Conservation (phyloP, 2,797 vertebrate species). For the Pantherophis vulpinus region DNA sequence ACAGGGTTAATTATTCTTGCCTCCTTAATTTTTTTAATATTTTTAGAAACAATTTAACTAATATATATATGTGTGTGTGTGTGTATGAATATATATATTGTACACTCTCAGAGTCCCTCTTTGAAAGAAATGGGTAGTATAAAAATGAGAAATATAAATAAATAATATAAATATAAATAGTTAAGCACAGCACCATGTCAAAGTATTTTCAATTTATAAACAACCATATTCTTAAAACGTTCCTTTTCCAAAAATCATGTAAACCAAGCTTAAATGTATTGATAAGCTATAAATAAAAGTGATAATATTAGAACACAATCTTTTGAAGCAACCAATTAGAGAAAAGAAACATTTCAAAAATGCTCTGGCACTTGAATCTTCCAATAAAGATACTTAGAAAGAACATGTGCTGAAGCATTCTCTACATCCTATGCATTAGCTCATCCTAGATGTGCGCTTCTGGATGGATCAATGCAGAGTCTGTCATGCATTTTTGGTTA, state of each 20-base stretch:
- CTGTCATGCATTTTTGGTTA: conserved; percentile 47
- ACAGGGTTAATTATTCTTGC: background rate
- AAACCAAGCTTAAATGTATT: background rate
- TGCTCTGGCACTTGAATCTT: background rate
- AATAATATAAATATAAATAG: background rate
- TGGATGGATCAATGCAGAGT: conserved; percentile 42
- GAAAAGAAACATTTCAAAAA: background rate
- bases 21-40: no score
- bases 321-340: background rate
- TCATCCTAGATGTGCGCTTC: conserved; percentile 45
- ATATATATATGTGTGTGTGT: no score
- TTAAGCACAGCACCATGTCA: background rate
- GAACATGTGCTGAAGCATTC: conserved; percentile 35
- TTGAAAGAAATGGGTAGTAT: background rate
- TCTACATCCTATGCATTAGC: conserved; percentile 36
- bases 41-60: no score
- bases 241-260: background rate
- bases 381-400: background rate
- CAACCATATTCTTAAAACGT: background rate
- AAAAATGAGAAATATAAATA: background rate
- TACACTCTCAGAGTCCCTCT: background rate
- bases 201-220: background rate
- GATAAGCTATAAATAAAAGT: background rate
- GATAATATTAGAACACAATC: background rate
- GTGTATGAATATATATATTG: no score